Evolutionary conservation across 1,140 invertebrate genomes (phyloP).

Genomic region (Goniozus legneri): DNA sequence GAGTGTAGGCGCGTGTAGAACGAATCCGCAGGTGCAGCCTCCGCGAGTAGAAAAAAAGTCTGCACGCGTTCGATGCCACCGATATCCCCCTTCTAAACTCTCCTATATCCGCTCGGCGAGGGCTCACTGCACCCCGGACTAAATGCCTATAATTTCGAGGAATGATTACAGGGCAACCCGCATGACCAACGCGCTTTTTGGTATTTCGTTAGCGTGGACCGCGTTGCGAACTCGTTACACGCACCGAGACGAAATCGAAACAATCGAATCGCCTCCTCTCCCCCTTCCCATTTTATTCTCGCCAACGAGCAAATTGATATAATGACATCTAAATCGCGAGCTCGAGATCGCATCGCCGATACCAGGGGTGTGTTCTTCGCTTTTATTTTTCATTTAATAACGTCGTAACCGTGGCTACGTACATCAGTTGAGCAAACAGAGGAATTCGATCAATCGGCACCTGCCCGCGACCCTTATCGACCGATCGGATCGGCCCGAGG

Average conservation of each 20-base stretch:
- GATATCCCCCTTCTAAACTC: slow-evolving; percentile 44
- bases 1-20: too few species aligned
- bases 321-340: slow-evolving; percentile 35
- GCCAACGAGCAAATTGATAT: too few species aligned
- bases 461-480: too few species aligned
- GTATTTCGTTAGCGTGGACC: too few species aligned
- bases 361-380: slow-evolving; percentile 7
- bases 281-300: too few species aligned
- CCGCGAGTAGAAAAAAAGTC: slow-evolving; percentile 19
- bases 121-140: slow-evolving; percentile 45
- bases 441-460: too few species aligned
- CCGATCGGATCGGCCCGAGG: too few species aligned
- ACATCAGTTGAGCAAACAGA: slow-evolving; percentile 37
- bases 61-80: slow-evolving; percentile 47
- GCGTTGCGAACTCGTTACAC: slow-evolving; percentile 11
- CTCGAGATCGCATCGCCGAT: slow-evolving; percentile 26
- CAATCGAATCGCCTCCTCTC: too few species aligned
- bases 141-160: slow-evolving; percentile 53
- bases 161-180: slow-evolving; percentile 51
- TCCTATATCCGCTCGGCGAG: slow-evolving; percentile 47
- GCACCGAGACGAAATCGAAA: neutral
- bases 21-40: slow-evolving; percentile 37
- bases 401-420: too few species aligned
- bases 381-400: slow-evolving; percentile 27
- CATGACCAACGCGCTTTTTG: slow-evolving; percentile 27